phyloP scores from a whole-genome alignment of 2,888 invertebrate species.

The Polymixis flavicincta region DNA sequence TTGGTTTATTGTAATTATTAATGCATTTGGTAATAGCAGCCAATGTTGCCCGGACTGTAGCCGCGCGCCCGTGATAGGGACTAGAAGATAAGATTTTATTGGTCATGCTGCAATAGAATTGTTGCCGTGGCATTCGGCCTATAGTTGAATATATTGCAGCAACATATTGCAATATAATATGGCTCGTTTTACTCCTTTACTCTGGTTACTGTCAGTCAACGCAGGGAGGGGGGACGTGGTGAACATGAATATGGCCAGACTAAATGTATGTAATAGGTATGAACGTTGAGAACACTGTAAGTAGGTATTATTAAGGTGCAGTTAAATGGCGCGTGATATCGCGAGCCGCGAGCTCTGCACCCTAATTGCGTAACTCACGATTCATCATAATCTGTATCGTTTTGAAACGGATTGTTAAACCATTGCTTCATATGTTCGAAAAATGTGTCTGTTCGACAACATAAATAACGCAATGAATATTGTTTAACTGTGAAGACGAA shows the following conservation, averaged over 20 bases:
- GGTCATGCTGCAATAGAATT: background rate
- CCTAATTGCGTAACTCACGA: too few species aligned
- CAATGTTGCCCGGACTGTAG: background rate
- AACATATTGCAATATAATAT: background rate
- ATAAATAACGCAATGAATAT: too few species aligned
- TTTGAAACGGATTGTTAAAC: too few species aligned
- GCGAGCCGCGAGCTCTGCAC: background rate
- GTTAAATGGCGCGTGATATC: background rate
- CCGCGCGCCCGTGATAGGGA: background rate
- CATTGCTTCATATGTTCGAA: too few species aligned
- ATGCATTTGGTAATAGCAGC: background rate
- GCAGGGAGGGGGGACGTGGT: background rate
- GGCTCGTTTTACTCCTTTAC: conserved; percentile 15
- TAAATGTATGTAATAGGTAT: background rate
- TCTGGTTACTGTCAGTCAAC: conserved; percentile 32
- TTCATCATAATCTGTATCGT: too few species aligned
- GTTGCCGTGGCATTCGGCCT: background rate
- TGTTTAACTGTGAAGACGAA: too few species aligned
- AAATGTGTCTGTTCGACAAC: too few species aligned
- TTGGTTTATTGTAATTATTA: background rate
- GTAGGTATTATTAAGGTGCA: background rate
- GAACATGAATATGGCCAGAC: background rate
- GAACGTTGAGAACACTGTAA: conserved; percentile 28
- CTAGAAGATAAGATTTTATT: background rate
- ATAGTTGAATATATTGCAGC: background rate